These are phyloP conservation scores for Thera obeliscata DNA, from an alignment of 2,888 invertebrate species.

Conservation along the genomic window DNA sequence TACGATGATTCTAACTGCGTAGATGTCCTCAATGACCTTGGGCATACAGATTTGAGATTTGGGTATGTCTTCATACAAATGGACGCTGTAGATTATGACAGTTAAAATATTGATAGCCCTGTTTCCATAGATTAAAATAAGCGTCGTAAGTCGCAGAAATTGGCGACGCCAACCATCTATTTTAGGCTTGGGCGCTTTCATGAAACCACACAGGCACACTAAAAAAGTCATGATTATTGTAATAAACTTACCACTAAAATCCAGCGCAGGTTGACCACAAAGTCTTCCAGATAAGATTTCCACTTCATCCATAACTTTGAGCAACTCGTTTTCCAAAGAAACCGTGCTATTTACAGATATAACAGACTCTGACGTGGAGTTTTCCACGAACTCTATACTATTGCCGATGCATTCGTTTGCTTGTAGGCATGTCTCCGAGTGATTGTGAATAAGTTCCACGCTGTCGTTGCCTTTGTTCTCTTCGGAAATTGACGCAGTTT, in stretches of 20 bases:
- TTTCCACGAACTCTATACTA: slow-evolving; percentile 65
- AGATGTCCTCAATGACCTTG: no score
- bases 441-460: slow-evolving; percentile 74
- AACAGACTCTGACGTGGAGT: slow-evolving; percentile 50
- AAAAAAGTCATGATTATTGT: no score
- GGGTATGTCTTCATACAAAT: no score
- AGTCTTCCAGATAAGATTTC: slow-evolving; percentile 44
- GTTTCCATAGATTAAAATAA: no score
- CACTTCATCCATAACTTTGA: slow-evolving; percentile 39
- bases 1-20: no score
- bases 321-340: slow-evolving; percentile 41
- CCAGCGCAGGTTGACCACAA: slow-evolving; percentile 50
- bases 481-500: slow-evolving; percentile 47
- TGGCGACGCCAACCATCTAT: no score
- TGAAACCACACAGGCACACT: no score
- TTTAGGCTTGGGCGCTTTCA: no score
- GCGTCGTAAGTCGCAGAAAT: no score
- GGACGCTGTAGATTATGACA: no score
- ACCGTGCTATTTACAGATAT: slow-evolving; percentile 55
- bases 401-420: slow-evolving; percentile 67
- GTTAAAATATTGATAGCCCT: no score
- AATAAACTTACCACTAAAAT: slow-evolving; percentile 44
- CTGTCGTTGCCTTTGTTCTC: slow-evolving; percentile 54
- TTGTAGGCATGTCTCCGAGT: slow-evolving; percentile 74
- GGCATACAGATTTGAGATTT: no score